Percentiles rank a stretch among this genome's conserved stretches.
Evolutionary conservation across 2,888 invertebrate species (phyloP).

Genomic region (Coleophora deauratella): DNA sequence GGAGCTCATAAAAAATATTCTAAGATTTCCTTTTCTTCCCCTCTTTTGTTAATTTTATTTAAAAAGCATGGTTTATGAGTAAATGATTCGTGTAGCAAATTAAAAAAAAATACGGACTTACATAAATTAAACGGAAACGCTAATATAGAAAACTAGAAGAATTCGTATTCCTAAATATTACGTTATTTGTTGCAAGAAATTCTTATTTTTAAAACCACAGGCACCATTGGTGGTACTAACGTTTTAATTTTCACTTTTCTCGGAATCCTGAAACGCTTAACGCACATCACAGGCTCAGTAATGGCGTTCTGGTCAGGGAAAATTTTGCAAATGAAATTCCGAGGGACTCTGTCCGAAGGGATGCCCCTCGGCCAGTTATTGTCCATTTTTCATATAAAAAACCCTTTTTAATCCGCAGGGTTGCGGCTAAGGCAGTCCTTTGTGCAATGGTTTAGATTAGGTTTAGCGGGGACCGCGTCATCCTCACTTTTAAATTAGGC

Average conservation of each 20-base stretch:
- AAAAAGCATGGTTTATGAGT: too few relatives aligned
- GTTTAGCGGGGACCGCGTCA: constrained; percentile 32
- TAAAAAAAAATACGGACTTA: too few relatives aligned
- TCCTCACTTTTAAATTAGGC: constrained; percentile 21
- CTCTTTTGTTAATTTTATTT: too few relatives aligned
- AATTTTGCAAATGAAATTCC: constrained; percentile 57
- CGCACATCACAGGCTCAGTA: constrained; percentile 32
- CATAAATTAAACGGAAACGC: too few relatives aligned
- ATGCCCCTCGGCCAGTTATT: constrained; percentile 41
- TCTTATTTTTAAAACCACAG: too few relatives aligned
- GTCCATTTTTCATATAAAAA: constrained; percentile 52
- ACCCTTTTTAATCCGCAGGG: constrained; percentile 48
- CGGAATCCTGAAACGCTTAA: constrained; percentile 17
- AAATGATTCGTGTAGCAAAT: too few relatives aligned
- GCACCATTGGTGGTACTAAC: too few relatives aligned
- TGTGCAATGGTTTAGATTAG: constrained; percentile 54
- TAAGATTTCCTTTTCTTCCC: not conserved
- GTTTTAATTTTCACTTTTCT: too few relatives aligned
- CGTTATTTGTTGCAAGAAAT: too few relatives aligned
- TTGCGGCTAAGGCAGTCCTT: constrained; percentile 43
- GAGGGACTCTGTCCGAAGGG: constrained; percentile 36
- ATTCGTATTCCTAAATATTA: too few relatives aligned
- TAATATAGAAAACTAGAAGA: too few relatives aligned
- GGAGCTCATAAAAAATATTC: too few relatives aligned
- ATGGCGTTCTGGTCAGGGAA: constrained; percentile 40